Conservation (phyloP, 2,888 invertebrate genomes). For the Lepidocyrtoides sp. region DNA sequence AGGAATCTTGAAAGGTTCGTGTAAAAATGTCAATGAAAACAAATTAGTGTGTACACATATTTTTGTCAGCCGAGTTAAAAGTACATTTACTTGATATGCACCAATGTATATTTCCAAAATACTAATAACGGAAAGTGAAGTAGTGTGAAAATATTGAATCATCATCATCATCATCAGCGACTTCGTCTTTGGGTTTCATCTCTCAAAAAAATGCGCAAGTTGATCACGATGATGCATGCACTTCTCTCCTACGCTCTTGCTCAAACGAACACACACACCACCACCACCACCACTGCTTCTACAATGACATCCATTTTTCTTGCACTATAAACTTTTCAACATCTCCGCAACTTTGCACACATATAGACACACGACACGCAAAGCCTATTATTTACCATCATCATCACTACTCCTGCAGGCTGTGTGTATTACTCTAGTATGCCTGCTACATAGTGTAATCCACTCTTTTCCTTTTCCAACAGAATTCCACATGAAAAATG, state of each 20-base stretch:
- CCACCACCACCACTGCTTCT: neutral
- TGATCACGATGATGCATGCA: slow-evolving; percentile 20
- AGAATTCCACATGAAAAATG: slow-evolving; percentile 64
- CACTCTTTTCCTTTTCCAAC: slow-evolving; percentile 49
- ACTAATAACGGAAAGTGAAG: neutral
- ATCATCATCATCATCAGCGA: neutral
- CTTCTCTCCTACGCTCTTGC: slow-evolving; percentile 2
- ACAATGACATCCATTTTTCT: neutral
- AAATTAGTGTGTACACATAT: slow-evolving; percentile 72
- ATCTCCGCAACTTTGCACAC: neutral
- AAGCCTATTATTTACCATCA: neutral
- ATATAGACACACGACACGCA: neutral
- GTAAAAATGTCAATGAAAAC: slow-evolving; percentile 77
- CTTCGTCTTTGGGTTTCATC: neutral
- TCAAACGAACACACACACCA: no score
- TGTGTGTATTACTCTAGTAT: neutral
- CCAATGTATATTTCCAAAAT: neutral
- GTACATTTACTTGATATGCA: slow-evolving; percentile 15
- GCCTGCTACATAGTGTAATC: neutral
- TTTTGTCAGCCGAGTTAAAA: slow-evolving; percentile 65
- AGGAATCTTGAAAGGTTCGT: slow-evolving; percentile 57
- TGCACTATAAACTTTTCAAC: slow-evolving; percentile 24
- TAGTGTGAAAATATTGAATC: slow-evolving; percentile 20
- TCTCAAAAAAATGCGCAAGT: slow-evolving; percentile 18
- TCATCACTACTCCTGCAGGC: neutral